Base-by-base conservation (phyloP, 2,797 vertebrate genomes). In the Manis crassicaudata region DNA sequence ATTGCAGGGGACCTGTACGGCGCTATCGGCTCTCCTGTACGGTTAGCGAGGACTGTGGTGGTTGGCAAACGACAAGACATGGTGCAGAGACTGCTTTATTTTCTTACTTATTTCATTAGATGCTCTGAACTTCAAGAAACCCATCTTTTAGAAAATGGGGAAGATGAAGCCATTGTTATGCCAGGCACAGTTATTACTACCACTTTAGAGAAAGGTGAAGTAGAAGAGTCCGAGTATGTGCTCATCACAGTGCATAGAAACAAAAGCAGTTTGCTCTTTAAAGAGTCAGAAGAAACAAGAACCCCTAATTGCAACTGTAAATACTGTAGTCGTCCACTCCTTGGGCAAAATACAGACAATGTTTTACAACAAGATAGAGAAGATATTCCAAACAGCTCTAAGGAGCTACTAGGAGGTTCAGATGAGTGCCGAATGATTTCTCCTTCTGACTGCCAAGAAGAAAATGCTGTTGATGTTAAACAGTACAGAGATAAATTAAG, bases 61-160 rank as follows among this genome's bases (percentile, higher is more conserved):
- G 98, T 99, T 21, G 99, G 99, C 79, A 99, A 99, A 94, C 98
- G 99, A 82, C 99, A 99, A 95, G 99, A 99, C 90, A 98, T 99
- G 97, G 99, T 99, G 29, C 99, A 99, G 98, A 99, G 99, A 23
- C 98, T 99, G 91, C 99, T 99, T 86, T 99, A 99, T 63, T 99
- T 99, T 96, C 99, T 99, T 89, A 99, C 99, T 58, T 99, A 99
- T 98, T 99, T 99, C 98, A 99, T 99, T 98, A 99, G 99, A 98
- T 99, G 99, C 98, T 99, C 99, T 2, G 99, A 99, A 96, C 99
- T 99, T 89, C 99, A 99, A 97, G 99, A 99, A 99, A 99, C 99
- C 0, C 99, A 99, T 98, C 99, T 99, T 95, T 98, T 99, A 98
- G 99, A 99, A 98, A 99, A 99, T 0, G 99, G 99, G 8, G 99